These are phyloP conservation scores for Fragum sueziense DNA, from an alignment of 2,888 invertebrate species.

Conservation along the genomic window DNA sequence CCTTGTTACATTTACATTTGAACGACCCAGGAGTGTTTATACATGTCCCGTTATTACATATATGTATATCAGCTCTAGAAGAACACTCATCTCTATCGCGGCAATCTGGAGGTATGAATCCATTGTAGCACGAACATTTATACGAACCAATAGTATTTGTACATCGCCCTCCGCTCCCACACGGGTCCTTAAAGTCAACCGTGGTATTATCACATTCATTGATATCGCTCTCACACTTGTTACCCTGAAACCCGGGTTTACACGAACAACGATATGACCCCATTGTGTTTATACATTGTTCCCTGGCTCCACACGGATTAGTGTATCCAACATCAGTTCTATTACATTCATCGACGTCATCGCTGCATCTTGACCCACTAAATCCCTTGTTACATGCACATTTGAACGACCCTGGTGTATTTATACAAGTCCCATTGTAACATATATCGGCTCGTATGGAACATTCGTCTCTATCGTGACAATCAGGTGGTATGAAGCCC, in stretches of 20 bases:
- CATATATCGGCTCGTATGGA: not conserved
- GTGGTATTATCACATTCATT: not conserved
- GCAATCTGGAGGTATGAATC: slow-evolving; percentile 19
- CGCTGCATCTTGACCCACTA: slow-evolving; percentile 19
- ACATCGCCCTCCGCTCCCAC: not conserved
- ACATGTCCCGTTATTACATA: not conserved
- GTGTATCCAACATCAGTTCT: no score
- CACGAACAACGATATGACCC: slow-evolving; percentile 16
- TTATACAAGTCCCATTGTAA: slow-evolving; percentile 26
- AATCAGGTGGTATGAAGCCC: slow-evolving; percentile 29
- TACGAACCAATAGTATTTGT: not conserved
- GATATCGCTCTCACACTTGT: slow-evolving; percentile 8
- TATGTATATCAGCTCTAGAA: not conserved
- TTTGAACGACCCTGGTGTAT: slow-evolving; percentile 28
- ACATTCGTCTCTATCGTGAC: slow-evolving; percentile 32
- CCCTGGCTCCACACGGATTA: not conserved
- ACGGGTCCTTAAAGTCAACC: no score
- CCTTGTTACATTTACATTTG: not conserved
- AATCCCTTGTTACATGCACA: slow-evolving; percentile 25
- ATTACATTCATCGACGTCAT: slow-evolving; percentile 17
- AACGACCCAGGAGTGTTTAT: not conserved
- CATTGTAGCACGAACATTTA: slow-evolving; percentile 15
- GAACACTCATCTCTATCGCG: slow-evolving; percentile 26
- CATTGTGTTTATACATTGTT: slow-evolving; percentile 17
- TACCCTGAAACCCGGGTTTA: not conserved